These are phyloP conservation scores for Macrosiphum euphorbiae DNA, from an alignment of 2,888 invertebrate genomes.

Conservation along the genomic window DNA sequence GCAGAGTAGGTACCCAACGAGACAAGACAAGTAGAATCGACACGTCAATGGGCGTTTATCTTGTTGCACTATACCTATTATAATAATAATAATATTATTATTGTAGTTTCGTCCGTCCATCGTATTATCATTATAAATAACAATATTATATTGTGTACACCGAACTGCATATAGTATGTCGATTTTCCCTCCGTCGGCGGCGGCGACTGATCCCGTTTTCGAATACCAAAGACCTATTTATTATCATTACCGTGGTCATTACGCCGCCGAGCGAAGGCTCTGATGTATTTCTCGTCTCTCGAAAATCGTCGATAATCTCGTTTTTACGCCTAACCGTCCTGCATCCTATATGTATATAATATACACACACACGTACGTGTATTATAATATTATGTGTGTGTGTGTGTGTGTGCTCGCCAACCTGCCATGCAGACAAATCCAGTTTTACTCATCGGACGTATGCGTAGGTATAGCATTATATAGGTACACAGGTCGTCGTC, in stretches of 20 bases:
- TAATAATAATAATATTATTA: neutral
- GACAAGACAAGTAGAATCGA: neutral
- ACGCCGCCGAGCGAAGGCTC: neutral
- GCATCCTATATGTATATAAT: neutral
- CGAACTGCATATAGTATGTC: neutral
- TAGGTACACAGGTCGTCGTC: neutral
- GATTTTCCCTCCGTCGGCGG: neutral
- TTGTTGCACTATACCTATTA: conserved; percentile 24
- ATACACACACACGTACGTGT: too few relatives aligned
- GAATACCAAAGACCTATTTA: conserved; percentile 43
- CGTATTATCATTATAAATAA: neutral
- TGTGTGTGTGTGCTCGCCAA: neutral
- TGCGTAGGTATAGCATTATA: neutral
- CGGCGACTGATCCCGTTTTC: neutral
- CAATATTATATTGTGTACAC: neutral
- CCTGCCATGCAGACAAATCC: neutral
- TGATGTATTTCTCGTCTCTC: conserved; percentile 23
- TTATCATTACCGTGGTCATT: neutral
- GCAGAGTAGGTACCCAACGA: neutral
- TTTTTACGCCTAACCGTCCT: conserved; percentile 23
- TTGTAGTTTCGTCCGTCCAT: neutral
- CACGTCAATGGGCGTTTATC: conserved; percentile 37
- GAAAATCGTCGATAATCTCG: conserved; percentile 48
- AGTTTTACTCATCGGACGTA: neutral
- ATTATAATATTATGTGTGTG: neutral